Conservation (phyloP, 2,113 vertebrate genomes). For the Arenaria interpres region DNA sequence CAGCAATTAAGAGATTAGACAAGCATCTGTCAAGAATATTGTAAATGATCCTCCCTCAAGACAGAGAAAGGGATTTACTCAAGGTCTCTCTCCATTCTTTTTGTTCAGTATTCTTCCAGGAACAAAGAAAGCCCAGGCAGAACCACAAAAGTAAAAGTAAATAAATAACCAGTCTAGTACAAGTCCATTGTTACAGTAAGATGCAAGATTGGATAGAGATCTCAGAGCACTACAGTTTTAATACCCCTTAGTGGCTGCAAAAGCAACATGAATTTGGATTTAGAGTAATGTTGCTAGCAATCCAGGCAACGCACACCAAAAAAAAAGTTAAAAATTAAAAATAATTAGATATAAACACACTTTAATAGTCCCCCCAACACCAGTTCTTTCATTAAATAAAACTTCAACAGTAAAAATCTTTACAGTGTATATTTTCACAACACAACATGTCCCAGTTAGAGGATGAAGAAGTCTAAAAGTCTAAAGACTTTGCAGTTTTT, state of each 20-base stretch:
- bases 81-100: not conserved
- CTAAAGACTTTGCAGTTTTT: not conserved
- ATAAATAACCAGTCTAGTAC: not conserved
- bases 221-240: not conserved
- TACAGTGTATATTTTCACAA: not conserved
- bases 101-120: not conserved
- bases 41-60: not conserved
- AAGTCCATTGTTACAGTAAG: not conserved
- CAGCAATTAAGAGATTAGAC: conserved; percentile 43
- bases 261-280: not conserved
- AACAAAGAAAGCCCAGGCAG: conserved; percentile 1
- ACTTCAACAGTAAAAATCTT: not conserved
- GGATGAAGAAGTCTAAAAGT: rapidly evolving
- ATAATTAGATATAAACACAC: not conserved
- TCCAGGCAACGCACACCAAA: not conserved
- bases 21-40: not conserved
- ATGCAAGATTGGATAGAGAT: not conserved
- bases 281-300: not conserved
- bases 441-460: not conserved
- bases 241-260: not conserved
- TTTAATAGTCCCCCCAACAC: not conserved
- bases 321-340: not conserved
- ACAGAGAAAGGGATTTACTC: not conserved
- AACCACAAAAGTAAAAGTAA: not conserved
- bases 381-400: not conserved